These are phyloP conservation scores for Anoncus sp. DNA, from an alignment of 2,888 invertebrate species.

Conservation along the genomic window DNA sequence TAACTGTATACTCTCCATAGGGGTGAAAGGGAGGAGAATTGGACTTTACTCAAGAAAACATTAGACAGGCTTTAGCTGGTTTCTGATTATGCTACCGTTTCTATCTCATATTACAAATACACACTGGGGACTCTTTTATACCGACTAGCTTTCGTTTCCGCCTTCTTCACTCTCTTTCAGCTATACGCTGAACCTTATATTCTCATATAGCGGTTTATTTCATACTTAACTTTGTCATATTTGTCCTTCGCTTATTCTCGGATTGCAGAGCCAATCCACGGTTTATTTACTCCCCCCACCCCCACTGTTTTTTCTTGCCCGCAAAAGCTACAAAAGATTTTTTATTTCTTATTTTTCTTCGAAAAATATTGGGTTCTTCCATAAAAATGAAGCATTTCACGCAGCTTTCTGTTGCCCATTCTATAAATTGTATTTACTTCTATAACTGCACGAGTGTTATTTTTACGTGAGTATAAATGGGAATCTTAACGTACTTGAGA, in stretches of 20 bases:
- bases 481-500: background rate
- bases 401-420: background rate
- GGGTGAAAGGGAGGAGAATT: conserved; percentile 2
- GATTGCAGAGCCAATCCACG: conserved; percentile 3
- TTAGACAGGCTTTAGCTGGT: conserved; percentile 24
- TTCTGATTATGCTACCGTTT: conserved; percentile 9
- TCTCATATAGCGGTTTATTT: background rate
- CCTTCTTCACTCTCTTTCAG: conserved; percentile 1
- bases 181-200: background rate
- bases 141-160: background rate
- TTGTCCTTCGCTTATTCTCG: conserved; percentile 19
- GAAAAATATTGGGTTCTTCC: background rate
- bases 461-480: background rate
- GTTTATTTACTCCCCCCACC: background rate
- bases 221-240: background rate
- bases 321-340: background rate
- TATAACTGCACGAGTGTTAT: background rate
- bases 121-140: conserved; percentile 9
- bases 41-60: conserved; percentile 37
- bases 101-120: conserved; percentile 9
- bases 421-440: background rate
- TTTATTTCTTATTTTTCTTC: background rate
- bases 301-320: background rate
- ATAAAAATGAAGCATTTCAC: background rate
- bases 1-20: conserved; percentile 33